A percentile compares a stretch with the other conserved stretches of the same genome.
These are phyloP conservation scores for Furcifer pardalis DNA, from an alignment of 2,797 vertebrate genomes.

Conservation along the genomic window DNA sequence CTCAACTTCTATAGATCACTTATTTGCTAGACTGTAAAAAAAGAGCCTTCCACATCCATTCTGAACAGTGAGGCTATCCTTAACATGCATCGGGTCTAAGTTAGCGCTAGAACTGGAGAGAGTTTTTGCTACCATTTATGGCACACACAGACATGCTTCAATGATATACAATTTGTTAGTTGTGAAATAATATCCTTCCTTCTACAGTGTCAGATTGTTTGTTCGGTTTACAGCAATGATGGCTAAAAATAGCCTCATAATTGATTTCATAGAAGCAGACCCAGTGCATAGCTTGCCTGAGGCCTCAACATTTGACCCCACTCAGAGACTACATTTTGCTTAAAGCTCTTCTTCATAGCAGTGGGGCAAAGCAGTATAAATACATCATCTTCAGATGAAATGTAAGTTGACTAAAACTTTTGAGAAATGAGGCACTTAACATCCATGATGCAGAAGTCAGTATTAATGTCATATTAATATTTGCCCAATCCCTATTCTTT, in stretches of 20 bases:
- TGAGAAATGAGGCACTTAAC: background rate
- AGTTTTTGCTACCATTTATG: slow-evolving; percentile 41
- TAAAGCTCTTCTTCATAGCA: slow-evolving; percentile 34
- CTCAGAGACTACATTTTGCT: background rate
- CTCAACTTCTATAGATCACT: slow-evolving; percentile 35
- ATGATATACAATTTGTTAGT: background rate
- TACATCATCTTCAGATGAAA: slow-evolving; percentile 10
- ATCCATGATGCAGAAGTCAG: background rate
- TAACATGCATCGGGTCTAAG: background rate
- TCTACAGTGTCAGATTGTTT: background rate
- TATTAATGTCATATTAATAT: too few relatives aligned
- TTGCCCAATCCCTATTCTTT: too few relatives aligned
- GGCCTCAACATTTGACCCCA: slow-evolving; percentile 27
- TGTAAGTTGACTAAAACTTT: slow-evolving; percentile 14
- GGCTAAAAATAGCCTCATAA: slow-evolving; percentile 40
- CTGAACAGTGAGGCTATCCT: slow-evolving; percentile 23
- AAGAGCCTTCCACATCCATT: slow-evolving; percentile 27
- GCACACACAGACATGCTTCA: background rate
- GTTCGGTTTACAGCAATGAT: slow-evolving; percentile 7
- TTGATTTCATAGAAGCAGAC: slow-evolving; percentile 44
- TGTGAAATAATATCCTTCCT: background rate
- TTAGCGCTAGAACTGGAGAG: slow-evolving; percentile 10
- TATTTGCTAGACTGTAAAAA: background rate
- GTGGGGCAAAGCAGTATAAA: slow-evolving; percentile 30
- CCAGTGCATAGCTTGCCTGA: background rate